These are phyloP conservation scores for Epistrophella euchroma DNA, from an alignment of 2,888 invertebrate genomes.

Conservation along the genomic window DNA sequence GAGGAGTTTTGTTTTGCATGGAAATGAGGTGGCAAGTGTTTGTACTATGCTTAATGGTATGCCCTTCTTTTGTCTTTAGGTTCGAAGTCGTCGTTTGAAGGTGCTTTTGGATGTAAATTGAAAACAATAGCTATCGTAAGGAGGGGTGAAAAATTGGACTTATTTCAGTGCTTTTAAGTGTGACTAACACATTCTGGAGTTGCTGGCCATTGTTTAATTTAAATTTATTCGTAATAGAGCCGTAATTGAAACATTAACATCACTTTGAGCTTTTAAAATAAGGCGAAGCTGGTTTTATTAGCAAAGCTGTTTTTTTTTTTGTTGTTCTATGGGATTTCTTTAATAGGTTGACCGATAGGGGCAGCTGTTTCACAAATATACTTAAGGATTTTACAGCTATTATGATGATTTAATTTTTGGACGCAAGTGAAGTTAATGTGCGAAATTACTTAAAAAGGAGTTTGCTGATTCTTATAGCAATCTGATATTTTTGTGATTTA, in stretches of 20 bases:
- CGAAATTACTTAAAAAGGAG: too few species aligned
- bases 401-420: conserved; percentile 1
- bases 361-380: conserved; percentile 20
- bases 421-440: background rate
- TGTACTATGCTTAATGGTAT: conserved; percentile 26
- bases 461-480: too few species aligned
- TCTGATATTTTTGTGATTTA: too few species aligned
- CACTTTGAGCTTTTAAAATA: conserved; percentile 50
- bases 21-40: conserved; percentile 64
- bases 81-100: conserved; percentile 19
- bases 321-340: conserved; percentile 8
- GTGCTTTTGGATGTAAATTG: conserved; percentile 43
- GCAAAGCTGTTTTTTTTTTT: conserved; percentile 25
- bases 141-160: conserved; percentile 44
- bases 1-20: conserved; percentile 59
- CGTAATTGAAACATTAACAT: conserved; percentile 74
- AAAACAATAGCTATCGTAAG: conserved; percentile 50
- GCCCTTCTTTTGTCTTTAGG: conserved; percentile 27
- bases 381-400: background rate
- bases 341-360: conserved; percentile 24
- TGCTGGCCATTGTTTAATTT: conserved; percentile 56
- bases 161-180: conserved; percentile 49
- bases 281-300: conserved; percentile 13
- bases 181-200: conserved; percentile 63
- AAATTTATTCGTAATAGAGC: conserved; percentile 68